A percentile compares a stretch with the other conserved stretches of the same genome.
phyloP scores from a whole-genome alignment of 2,888 invertebrate genomes.

The Ophonus ardosiacus region DNA sequence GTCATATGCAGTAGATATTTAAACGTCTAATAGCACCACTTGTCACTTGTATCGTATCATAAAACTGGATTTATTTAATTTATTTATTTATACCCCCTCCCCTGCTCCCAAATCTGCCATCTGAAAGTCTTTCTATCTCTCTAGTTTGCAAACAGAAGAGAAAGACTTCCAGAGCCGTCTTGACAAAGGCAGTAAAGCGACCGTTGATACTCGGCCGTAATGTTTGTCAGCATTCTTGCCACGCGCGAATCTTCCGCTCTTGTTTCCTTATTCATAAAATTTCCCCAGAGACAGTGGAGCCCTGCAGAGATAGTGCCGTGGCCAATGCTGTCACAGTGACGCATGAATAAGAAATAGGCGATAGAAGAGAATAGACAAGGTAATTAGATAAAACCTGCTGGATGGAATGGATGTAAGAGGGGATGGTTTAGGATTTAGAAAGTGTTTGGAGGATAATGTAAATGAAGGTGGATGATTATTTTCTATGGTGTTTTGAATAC shows the following conservation, averaged over 20 bases:
- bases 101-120: not conserved
- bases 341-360: not conserved
- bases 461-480: too few relatives aligned
- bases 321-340: not conserved
- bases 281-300: slow-evolving; percentile 10
- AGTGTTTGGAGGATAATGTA: too few relatives aligned
- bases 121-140: not conserved
- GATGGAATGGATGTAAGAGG: not conserved
- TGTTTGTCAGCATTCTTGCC: slow-evolving; percentile 52
- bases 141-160: not conserved
- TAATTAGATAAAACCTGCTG: not conserved
- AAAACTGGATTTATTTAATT: not conserved
- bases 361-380: not conserved
- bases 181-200: slow-evolving; percentile 57
- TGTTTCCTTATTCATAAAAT: slow-evolving; percentile 56
- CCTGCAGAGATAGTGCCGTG: not conserved
- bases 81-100: not conserved
- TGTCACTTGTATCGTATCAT: too few relatives aligned
- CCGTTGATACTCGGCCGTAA: slow-evolving; percentile 52
- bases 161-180: slow-evolving; percentile 1
- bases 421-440: too few relatives aligned
- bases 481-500: too few relatives aligned
- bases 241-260: slow-evolving; percentile 30
- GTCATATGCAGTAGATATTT: too few relatives aligned
- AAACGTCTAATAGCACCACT: too few relatives aligned